Evolutionary conservation across 2,113 vertebrate species (phyloP).

Genomic region (Polypterus bichir): DNA sequence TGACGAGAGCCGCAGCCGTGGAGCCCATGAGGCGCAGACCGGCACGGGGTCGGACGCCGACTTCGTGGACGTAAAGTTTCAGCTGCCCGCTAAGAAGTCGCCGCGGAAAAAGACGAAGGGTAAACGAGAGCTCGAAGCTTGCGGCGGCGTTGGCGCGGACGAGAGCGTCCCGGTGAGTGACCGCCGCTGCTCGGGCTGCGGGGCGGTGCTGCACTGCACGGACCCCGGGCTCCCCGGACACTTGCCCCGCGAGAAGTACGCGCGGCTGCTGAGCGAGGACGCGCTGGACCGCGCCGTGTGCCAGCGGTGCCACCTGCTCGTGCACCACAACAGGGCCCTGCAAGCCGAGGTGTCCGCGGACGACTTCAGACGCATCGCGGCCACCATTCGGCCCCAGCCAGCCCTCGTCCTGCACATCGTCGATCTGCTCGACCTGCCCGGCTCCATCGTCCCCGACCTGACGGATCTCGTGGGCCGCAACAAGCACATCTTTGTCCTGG

Average conservation of each 20-base stretch:
- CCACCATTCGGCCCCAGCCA: constrained; percentile 29
- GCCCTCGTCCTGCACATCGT: constrained; percentile 68
- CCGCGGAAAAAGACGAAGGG: constrained; percentile 19
- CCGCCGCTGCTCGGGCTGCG: constrained; percentile 64
- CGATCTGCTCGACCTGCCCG: constrained; percentile 71
- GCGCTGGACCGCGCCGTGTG: constrained; percentile 41
- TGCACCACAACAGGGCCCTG: constrained; percentile 54
- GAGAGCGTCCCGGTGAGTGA: constrained; percentile 36
- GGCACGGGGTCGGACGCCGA: constrained; percentile 24
- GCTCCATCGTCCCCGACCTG: constrained; percentile 53
- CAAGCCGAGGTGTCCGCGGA: constrained; percentile 44
- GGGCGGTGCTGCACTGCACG: constrained; percentile 64
- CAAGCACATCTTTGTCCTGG: constrained; percentile 63
- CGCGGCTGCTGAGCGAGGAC: constrained; percentile 24
- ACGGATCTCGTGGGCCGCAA: constrained; percentile 43
- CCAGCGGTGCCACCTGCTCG: constrained; percentile 69
- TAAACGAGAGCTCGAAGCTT: constrained; percentile 29
- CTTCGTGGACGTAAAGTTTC: constrained; percentile 42
- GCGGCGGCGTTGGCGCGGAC: constrained; percentile 35
- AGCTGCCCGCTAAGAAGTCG: constrained; percentile 8
- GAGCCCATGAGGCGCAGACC: background rate
- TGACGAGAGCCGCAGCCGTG: constrained; percentile 27
- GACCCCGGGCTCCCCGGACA: constrained; percentile 49
- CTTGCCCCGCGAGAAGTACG: constrained; percentile 65
- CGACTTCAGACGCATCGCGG: constrained; percentile 49